phyloP scores from a whole-genome alignment of 2,797 vertebrate species.

The Schizopygopsis pylzovi region DNA sequence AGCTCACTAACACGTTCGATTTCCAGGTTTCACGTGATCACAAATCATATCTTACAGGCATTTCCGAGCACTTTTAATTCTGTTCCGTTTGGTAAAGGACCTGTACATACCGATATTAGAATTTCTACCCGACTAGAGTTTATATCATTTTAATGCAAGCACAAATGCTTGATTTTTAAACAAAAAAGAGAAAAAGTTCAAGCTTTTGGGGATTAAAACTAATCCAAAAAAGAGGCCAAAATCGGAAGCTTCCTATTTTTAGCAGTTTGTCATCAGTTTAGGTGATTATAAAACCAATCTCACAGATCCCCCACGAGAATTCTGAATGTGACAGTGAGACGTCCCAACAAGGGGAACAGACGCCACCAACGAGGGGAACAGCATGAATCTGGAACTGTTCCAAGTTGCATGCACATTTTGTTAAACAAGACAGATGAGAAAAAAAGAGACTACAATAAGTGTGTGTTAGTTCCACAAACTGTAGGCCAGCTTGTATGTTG shows the following conservation, averaged over 20 bases:
- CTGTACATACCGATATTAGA: constrained; percentile 48
- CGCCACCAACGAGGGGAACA: constrained; percentile 86
- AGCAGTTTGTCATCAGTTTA: constrained; percentile 44
- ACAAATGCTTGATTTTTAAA: constrained; percentile 87
- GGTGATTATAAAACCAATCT: constrained; percentile 37
- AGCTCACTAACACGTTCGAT: constrained; percentile 28
- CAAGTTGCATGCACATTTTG: constrained; percentile 97
- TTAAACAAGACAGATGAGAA: constrained; percentile 85
- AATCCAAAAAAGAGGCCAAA: constrained; percentile 63
- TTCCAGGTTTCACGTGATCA: constrained; percentile 44
- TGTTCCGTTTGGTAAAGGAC: constrained; percentile 46
- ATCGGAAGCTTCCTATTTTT: constrained; percentile 54
- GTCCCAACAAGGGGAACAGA: constrained; percentile 61
- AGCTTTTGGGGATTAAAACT: constrained; percentile 13
- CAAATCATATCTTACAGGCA: constrained; percentile 11
- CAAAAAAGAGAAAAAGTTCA: constrained; percentile 71
- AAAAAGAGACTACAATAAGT: constrained; percentile 81
- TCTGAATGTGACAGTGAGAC: constrained; percentile 52
- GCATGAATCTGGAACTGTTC: constrained; percentile 94
- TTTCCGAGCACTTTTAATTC: constrained; percentile 32
- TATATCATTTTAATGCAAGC: constrained; percentile 81
- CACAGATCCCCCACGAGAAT: constrained; percentile 49
- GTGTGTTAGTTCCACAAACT: constrained; percentile 96
- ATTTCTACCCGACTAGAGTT: constrained; percentile 57
- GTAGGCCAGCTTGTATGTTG: constrained; percentile 99